These are phyloP conservation scores for Melanerpes formicivorus DNA, from an alignment of 2,113 vertebrate genomes.

Conservation along the genomic window DNA sequence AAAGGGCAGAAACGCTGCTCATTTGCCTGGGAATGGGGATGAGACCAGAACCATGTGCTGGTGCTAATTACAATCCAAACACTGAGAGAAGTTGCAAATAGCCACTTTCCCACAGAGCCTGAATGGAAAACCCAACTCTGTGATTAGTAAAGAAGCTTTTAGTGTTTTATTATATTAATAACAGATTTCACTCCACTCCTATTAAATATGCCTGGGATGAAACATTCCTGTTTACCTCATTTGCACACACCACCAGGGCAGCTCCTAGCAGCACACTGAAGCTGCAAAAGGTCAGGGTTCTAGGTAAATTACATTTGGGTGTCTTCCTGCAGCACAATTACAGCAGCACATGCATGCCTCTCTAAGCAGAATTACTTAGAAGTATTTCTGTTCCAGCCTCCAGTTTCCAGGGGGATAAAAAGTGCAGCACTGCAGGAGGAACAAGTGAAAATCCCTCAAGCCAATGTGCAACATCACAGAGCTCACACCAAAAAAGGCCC, in stretches of 20 bases:
- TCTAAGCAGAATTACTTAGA: neutral
- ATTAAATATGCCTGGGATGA: slow-evolving; percentile 26
- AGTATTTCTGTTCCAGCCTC: neutral
- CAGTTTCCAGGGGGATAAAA: neutral
- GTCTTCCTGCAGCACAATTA: slow-evolving; percentile 27
- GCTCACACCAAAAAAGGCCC: neutral
- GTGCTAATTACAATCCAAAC: slow-evolving; percentile 40
- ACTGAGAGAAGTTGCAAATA: slow-evolving; percentile 34
- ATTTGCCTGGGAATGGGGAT: slow-evolving; percentile 5
- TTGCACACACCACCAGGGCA: neutral
- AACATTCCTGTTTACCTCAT: neutral
- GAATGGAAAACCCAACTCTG: slow-evolving; percentile 13
- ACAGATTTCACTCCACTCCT: slow-evolving; percentile 1
- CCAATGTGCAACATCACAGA: fast-evolving
- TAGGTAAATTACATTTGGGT: slow-evolving; percentile 1
- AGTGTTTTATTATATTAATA: slow-evolving; percentile 61
- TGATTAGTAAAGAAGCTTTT: slow-evolving; percentile 47
- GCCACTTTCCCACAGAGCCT: slow-evolving; percentile 61
- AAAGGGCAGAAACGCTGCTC: neutral
- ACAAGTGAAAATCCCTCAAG: neutral
- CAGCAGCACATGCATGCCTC: neutral
- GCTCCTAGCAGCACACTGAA: slow-evolving; percentile 4
- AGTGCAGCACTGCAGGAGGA: neutral
- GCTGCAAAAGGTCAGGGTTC: neutral
- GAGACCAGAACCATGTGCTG: neutral